Evolutionary conservation across 2,113 vertebrate genomes (phyloP).

Genomic region (Macquaria ambigua): DNA sequence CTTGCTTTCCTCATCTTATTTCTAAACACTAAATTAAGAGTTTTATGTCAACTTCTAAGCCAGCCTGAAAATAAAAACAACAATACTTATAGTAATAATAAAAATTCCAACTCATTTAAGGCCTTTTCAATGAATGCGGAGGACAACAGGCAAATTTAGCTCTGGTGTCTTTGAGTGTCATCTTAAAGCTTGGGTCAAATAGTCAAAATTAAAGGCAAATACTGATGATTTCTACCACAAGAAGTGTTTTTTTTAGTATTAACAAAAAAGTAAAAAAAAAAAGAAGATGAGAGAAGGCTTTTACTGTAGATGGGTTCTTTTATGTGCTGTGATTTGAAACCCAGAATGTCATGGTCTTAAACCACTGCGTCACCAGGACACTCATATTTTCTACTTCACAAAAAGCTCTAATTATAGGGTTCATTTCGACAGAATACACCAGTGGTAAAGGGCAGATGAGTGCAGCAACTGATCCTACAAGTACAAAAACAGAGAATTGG

Average conservation of each 20-base stretch:
- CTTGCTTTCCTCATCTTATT: constrained; percentile 14
- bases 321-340: neutral
- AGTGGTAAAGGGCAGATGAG: constrained; percentile 4
- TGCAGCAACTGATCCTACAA: constrained; percentile 9
- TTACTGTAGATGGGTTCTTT: neutral
- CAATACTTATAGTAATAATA: neutral
- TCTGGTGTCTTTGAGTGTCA: neutral
- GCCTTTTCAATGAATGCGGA: neutral
- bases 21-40: constrained; percentile 13
- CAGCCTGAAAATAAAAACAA: neutral
- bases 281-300: neutral
- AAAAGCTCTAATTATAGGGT: constrained; percentile 1
- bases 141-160: neutral
- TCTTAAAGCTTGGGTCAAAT: neutral
- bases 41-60: neutral
- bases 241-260: neutral
- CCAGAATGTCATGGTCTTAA: neutral
- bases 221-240: neutral
- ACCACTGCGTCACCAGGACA: neutral
- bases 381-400: neutral
- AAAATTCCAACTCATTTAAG: neutral
- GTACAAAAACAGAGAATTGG: constrained; percentile 14
- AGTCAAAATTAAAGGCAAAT: neutral
- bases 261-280: neutral
- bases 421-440: neutral